Evolutionary conservation across 2,888 invertebrate species (phyloP), one percentile per base, ranked within the genome.

Genomic region (Brachyptera risi): DNA sequence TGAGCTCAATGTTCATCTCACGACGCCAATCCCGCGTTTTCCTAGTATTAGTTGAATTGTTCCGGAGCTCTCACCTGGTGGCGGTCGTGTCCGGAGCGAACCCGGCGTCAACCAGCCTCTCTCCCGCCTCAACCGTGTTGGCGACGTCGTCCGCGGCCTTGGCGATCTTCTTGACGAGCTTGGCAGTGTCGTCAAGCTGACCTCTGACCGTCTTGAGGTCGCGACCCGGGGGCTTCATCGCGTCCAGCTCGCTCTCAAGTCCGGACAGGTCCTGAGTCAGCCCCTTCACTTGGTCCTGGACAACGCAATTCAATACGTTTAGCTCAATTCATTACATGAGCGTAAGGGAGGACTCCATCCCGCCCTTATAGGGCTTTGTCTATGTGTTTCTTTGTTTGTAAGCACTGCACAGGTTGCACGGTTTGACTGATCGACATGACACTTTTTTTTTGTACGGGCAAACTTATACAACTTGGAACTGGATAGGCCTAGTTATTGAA

Each of bases 171-270:
- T 80, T 82, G 68, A 87, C 81, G 56, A 89, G 80, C 58, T 80
- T 80, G 2, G 78, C 78, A 15, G 92, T 81, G 69, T 96, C 92
- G 60, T 93, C 89, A 44, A 93, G 80, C 76, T 97, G 97, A 4
- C 78, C 80, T 24, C 87, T 83, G 0, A 97, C 89, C 0, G 86
- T 85, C 72, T 92, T 90, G 47, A 94, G 82, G 73, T 96, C 96
- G 17, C 96, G 82, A 1, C 87, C 95, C 0, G 94, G 87, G 0
- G 96, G 88, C 70, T 88, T 87, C 83, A 96, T 89, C 35, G 81
- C 78, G 70, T 93, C 92, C 37, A 96, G 76, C 67, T 94, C 91
- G 59, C 85, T 84, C 72, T 96, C 96, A 58, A 96, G 75, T 59
- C 84, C 85, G 0, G 86, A 82, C 1, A 96, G 76, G 72, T 94